Evolutionary conservation across 2,113 vertebrate genomes (phyloP).

Genomic region (Struthio camelus): DNA sequence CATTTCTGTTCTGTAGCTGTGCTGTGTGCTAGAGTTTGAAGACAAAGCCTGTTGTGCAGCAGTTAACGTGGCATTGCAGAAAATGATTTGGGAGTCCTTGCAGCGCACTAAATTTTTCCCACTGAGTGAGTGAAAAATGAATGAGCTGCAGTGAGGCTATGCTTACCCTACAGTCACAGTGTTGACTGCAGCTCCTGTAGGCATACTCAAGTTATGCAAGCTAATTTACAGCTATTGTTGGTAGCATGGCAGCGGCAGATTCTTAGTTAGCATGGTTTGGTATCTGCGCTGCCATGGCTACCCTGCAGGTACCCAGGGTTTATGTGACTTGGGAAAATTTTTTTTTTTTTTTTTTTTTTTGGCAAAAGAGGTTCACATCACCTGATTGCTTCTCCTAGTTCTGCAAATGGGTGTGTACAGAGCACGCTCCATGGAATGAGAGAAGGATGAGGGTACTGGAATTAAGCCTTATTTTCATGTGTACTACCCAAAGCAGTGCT

Average conservation of each 20-base stretch:
- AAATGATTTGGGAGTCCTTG: not conserved
- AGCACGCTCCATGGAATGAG: not conserved
- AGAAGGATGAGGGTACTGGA: not conserved
- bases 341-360: too few relatives aligned
- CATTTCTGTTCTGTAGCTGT: rapidly evolving
- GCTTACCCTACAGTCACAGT: rapidly evolving
- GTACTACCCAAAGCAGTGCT: not conserved
- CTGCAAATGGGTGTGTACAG: not conserved
- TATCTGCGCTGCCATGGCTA: not conserved
- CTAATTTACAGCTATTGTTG: not conserved
- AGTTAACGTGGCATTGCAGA: not conserved
- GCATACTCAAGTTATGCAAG: not conserved
- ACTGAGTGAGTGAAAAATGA: not conserved
- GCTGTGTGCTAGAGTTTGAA: not conserved
- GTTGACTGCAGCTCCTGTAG: not conserved
- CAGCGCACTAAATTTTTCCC: not conserved
- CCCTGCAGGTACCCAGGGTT: rapidly evolving
- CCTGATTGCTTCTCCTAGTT: not conserved
- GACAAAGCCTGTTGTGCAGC: not conserved
- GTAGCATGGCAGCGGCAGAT: rapidly evolving
- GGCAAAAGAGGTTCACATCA: too few relatives aligned
- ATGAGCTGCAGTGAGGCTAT: not conserved
- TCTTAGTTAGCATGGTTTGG: not conserved
- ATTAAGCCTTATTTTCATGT: not conserved
- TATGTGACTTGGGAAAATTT: not conserved